Evolutionary conservation across 2,113 vertebrate genomes (phyloP).

Genomic region (Chroicocephalus ridibundus): DNA sequence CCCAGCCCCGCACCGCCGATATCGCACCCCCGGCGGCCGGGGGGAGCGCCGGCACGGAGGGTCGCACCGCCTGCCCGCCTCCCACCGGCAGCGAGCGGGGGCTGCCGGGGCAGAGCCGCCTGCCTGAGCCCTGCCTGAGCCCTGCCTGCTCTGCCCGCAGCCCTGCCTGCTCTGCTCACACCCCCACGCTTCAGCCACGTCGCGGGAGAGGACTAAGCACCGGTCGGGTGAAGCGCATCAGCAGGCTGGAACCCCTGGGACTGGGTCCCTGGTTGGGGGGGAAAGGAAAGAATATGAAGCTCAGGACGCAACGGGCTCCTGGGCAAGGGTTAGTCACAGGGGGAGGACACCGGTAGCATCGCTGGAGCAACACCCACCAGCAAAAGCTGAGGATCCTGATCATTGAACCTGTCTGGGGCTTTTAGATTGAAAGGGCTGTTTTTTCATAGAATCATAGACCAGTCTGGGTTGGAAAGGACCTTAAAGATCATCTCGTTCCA

Average conservation of each 20-base stretch:
- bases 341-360: fast-evolving
- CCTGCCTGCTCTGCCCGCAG: neutral
- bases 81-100: neutral
- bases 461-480: neutral
- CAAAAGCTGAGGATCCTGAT: neutral
- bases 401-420: neutral
- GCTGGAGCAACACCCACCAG: fast-evolving
- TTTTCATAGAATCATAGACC: neutral
- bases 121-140: no score
- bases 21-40: neutral
- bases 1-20: neutral
- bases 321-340: neutral
- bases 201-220: neutral
- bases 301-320: neutral
- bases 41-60: neutral
- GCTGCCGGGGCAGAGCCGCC: neutral
- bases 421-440: neutral
- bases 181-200: neutral
- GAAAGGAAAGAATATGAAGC: neutral
- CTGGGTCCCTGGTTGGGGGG: no score
- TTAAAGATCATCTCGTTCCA: neutral
- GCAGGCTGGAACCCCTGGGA: neutral
- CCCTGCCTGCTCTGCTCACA: neutral
- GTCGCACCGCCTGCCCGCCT: no score
- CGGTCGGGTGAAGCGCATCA: neutral